Evolutionary conservation across 2,797 vertebrate genomes (phyloP).

Genomic region (Pempheris klunzingeri): DNA sequence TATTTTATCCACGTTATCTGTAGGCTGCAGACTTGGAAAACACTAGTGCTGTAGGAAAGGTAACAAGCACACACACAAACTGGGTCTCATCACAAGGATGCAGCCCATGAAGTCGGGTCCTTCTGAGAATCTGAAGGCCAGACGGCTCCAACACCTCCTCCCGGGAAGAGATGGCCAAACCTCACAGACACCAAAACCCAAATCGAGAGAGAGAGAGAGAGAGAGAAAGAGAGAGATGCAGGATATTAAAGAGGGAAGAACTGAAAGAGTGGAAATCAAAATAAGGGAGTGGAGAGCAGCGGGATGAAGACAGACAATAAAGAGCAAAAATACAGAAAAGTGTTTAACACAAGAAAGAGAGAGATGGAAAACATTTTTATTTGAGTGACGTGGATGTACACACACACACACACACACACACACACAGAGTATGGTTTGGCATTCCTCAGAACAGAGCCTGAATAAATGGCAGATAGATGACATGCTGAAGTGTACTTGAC

Average conservation of each 20-base stretch:
- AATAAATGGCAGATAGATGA: conserved; percentile 41
- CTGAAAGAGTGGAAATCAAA: background rate
- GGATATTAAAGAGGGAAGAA: background rate
- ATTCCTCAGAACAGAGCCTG: conserved; percentile 13
- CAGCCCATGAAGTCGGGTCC: background rate
- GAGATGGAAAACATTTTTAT: background rate
- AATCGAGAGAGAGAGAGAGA: too few relatives aligned
- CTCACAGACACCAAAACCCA: background rate
- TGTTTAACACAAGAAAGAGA: background rate
- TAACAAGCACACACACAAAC: background rate
- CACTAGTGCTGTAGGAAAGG: conserved; percentile 13
- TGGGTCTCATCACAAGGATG: background rate
- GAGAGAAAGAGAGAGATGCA: background rate
- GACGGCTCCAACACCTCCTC: background rate
- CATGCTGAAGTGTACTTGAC: conserved; percentile 13
- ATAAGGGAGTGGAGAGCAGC: background rate
- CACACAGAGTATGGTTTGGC: background rate
- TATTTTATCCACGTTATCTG: conserved; percentile 42
- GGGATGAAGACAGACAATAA: background rate
- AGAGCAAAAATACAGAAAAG: background rate
- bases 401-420: background rate
- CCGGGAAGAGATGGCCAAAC: background rate
- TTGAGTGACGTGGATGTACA: background rate
- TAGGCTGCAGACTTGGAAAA: conserved; percentile 22
- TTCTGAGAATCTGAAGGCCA: conserved; percentile 6